A percentile compares a stretch with the other conserved stretches of the same genome.
Evolutionary conservation across 2,888 invertebrate species (phyloP).

Genomic region (Altica lythri): DNA sequence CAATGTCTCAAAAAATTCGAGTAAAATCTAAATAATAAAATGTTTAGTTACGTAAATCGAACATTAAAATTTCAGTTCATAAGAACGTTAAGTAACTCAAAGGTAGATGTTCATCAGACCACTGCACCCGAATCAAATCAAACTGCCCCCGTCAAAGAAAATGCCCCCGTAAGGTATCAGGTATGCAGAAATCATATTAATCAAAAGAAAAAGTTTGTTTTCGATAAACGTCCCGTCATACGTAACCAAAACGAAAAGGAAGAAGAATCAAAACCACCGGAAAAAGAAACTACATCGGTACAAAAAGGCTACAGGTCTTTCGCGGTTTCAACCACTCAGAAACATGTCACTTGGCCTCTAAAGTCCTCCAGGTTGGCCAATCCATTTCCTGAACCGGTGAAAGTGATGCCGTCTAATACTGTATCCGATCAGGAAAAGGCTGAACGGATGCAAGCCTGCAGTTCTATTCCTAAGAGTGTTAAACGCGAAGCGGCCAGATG

Average conservation of each 20-base stretch:
- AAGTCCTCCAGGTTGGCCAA: conserved; percentile 51
- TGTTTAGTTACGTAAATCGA: not conserved
- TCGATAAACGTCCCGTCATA: conserved; percentile 1
- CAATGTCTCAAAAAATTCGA: not conserved
- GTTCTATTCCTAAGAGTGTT: conserved; percentile 37
- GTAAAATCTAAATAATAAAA: not conserved
- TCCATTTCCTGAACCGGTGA: conserved; percentile 55
- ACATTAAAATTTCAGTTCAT: not conserved
- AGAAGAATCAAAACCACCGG: not conserved
- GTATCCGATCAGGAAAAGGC: conserved; percentile 55
- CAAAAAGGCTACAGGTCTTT: conserved; percentile 42
- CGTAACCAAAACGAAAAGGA: not conserved
- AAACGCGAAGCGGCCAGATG: too few relatives aligned
- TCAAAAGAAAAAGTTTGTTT: conserved; percentile 4
- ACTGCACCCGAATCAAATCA: not conserved
- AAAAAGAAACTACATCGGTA: conserved; percentile 1
- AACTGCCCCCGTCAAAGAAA: not conserved
- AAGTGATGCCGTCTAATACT: conserved; percentile 52
- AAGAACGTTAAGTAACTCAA: not conserved
- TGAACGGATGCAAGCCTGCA: conserved; percentile 51
- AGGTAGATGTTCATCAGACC: not conserved
- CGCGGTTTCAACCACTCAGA: conserved; percentile 49
- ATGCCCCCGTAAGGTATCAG: not conserved
- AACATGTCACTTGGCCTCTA: conserved; percentile 49
- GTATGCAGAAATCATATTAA: not conserved